Base-by-base conservation (phyloP, 2,888 invertebrate genomes). In the Gnatocerus cornutus region DNA sequence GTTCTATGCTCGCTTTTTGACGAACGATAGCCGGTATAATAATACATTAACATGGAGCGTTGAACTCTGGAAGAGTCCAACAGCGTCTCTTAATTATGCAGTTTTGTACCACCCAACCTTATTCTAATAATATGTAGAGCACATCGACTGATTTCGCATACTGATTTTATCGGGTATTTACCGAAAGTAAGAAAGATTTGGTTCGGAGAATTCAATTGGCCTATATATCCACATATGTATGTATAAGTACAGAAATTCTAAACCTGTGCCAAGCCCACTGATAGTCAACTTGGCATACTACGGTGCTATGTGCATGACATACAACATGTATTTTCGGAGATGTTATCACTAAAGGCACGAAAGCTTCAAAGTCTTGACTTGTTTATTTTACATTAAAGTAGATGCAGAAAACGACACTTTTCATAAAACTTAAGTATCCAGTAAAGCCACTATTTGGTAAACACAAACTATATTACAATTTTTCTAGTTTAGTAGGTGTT, bases 31-130 rank as follows among this genome's bases (percentile, higher is more conserved):
- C 33, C 33, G 33, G 33, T 33, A 33, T 33, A 33, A 33, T 33
- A 33, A 33, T 33, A 33, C 33, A 33, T 33, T 33, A 33, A 33
- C 33, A 4, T 33, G 33, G 33, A 33, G 33, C 33, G 33, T 33
- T 33, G 33, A 33, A 33, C 33, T 33, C 33, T 33, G 33, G 33
- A 33, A 33, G 33, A 33, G 33, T 33, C 33, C 33, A 33, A 33
- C 33, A 6, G 33, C 33, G 33, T 33, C 33, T 33, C 33, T 33
- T 33, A 33, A 33, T 33, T 33, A 33, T 33, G 33, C 33, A 33
- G 33, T 33, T 33, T 33, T 33, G 33, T 33, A 33, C 33, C 2
- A 33, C 33, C 7, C 33, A 33, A 33, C 33, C 7, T 33, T 33
- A 33, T 33, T 33, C 33, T 33, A 33, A 33, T n/a, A 33, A 33